Evolutionary conservation across 2,113 vertebrate genomes (phyloP), one percentile per base, ranked within the genome.

Genomic region (Fulmarus glacialis): DNA sequence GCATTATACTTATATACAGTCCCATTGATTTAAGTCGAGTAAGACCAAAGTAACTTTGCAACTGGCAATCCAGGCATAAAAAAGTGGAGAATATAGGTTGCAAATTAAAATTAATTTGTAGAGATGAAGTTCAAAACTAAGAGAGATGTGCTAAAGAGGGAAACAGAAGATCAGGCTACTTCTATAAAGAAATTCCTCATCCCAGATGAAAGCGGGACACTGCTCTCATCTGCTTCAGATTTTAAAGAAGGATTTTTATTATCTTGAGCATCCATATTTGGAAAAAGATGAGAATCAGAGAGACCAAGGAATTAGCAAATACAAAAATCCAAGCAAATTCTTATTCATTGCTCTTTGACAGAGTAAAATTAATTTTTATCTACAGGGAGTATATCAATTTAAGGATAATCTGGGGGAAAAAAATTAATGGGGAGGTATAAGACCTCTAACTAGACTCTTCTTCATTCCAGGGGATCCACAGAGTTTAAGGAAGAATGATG

Each of bases 281-380:
- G 53, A 93, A 93, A 89, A 67, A 83, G 12, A 47, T 20, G 12
- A 73, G 52, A 80, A 90, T 58, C 62, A 53, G 3, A 14, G 48
- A 90, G 42, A 82, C 2, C 16, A 30, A 86, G 22, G 27, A 93
- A 85, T 63, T 21, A 72, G 24, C 21, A 85, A 87, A 78, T 34
- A 83, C 2, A 91, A 81, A 81, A 87, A 72, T 67, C 29, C 47
- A 72, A 88, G 83, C 18, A 89, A 94, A 82, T 93, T 78, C 36
- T 68, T 47, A 88, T 19, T 59, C 70, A n/a, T 9, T 81, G 40
- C 17, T 95, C 84, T 85, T 71, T 80, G 56, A 43, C 27, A 73
- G 53, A 73, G 36, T 56, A 82, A 96, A 93, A 88, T 92, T 93
- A 88, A 48, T 64, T 94, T 94, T 90, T 70, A 73, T 53, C 72